A percentile compares a stretch with the other conserved stretches of the same genome.
Conservation (phyloP, 2,113 vertebrate genomes). For the Danio rerio region DNA sequence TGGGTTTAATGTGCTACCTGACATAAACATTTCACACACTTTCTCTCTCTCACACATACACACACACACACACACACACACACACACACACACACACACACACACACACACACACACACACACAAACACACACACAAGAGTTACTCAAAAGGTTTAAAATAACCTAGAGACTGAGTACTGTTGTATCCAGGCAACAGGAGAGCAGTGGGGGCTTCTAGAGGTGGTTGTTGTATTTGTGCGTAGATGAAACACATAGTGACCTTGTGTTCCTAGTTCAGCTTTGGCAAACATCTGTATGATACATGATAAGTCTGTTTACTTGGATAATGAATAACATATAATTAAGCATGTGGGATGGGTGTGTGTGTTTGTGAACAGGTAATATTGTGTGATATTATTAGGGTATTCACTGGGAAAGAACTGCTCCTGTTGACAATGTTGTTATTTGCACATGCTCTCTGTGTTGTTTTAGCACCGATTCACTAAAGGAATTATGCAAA, state of each 20-base stretch:
- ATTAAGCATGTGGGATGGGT: not conserved
- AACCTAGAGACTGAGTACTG: conserved; percentile 41
- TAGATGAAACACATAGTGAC: conserved; percentile 45
- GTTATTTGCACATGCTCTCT: conserved; percentile 1
- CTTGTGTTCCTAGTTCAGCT: conserved; percentile 41
- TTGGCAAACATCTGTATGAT: conserved; percentile 8
- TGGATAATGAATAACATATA: not conserved
- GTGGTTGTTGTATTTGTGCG: conserved; percentile 42
- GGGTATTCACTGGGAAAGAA: not conserved
- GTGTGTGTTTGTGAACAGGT: not conserved
- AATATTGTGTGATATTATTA: not conserved
- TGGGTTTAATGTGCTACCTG: conserved; percentile 7
- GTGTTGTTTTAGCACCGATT: not conserved
- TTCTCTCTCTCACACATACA: conserved; percentile 36
- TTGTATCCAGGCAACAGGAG: conserved; percentile 59
- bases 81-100: not conserved
- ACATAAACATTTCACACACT: conserved; percentile 22
- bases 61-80: conserved; percentile 42
- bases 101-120: not conserved
- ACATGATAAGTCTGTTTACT: not conserved
- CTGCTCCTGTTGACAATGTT: not conserved
- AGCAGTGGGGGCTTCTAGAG: conserved; percentile 37
- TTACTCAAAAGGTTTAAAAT: conserved; percentile 58
- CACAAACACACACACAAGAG: conserved; percentile 7
- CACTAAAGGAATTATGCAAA: conserved; percentile 19